These are phyloP conservation scores for Riptortus pedestris DNA, from an alignment of 1,140 invertebrate species.

Conservation along the genomic window DNA sequence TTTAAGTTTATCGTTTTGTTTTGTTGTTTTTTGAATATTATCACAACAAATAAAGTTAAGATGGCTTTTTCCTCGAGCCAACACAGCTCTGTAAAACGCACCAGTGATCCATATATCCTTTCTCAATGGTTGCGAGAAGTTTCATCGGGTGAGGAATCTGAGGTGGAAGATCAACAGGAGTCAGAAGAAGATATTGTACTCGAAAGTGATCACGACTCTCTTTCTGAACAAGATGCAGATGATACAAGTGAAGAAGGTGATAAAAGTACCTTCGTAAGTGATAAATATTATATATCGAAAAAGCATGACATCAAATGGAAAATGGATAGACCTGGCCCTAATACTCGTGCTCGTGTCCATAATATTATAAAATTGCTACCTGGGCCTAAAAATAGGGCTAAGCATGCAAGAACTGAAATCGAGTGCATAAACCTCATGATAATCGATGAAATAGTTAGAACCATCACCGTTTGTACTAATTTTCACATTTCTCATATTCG, in stretches of 20 bases:
- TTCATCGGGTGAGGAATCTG: too few relatives aligned
- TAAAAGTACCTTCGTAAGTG: background rate
- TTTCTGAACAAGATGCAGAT: background rate
- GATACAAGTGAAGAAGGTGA: too few relatives aligned
- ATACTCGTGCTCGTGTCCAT: background rate
- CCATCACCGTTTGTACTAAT: background rate
- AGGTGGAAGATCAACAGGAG: too few relatives aligned
- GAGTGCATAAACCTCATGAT: background rate
- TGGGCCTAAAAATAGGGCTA: background rate
- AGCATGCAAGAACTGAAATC: background rate
- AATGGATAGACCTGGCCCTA: background rate
- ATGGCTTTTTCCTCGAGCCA: too few relatives aligned
- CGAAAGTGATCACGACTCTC: background rate
- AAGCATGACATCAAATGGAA: background rate
- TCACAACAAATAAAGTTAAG: too few relatives aligned
- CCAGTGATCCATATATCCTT: too few relatives aligned
- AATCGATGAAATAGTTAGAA: background rate
- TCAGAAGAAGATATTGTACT: background rate
- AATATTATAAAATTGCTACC: background rate
- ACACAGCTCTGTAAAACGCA: too few relatives aligned
- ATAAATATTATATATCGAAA: background rate
- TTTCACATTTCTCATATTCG: background rate
- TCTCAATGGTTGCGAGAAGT: too few relatives aligned
- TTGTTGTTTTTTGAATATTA: too few relatives aligned
- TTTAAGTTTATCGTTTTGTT: too few relatives aligned